Conservation (phyloP, 2,113 vertebrate species). For the Hippocampus comes region DNA sequence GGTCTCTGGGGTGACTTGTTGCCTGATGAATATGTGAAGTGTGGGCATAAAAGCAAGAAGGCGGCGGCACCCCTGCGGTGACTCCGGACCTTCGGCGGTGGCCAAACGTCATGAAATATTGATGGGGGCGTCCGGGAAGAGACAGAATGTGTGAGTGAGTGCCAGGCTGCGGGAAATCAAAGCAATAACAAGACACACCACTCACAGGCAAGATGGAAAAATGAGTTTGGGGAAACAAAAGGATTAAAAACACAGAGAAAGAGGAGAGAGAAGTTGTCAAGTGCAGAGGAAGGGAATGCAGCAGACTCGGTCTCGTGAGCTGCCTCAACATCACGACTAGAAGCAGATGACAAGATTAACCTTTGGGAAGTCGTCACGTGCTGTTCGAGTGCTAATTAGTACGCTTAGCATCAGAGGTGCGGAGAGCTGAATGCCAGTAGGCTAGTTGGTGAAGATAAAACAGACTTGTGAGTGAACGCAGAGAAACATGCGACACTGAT, state of each 20-base stretch:
- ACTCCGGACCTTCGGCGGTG: conserved; percentile 7
- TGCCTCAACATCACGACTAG: no score
- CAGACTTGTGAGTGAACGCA: no score
- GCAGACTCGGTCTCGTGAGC: not conserved
- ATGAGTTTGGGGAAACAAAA: conserved; percentile 32
- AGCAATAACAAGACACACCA: conserved; percentile 30
- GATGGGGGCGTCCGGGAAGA: conserved; percentile 17
- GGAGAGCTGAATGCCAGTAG: not conserved
- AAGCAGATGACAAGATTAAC: not conserved
- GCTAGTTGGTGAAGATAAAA: not conserved
- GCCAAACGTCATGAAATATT: conserved; percentile 38
- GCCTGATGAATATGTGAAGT: conserved; percentile 17
- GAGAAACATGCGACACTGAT: not conserved
- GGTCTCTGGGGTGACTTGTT: conserved; percentile 9
- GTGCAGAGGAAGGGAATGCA: not conserved
- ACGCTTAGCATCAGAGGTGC: not conserved
- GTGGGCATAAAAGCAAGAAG: conserved; percentile 9
- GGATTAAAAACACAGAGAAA: conserved; percentile 8
- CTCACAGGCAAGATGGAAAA: conserved; percentile 13
- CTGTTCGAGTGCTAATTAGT: not conserved
- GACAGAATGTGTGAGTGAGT: conserved; percentile 20
- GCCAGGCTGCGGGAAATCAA: conserved; percentile 15
- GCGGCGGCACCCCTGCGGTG: not conserved
- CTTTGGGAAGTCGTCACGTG: not conserved
- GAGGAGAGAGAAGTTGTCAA: not conserved